Percentiles rank a stretch among this genome's conserved stretches.
Evolutionary conservation across 2,113 vertebrate species (phyloP).

Genomic region (Ctenodactylus gundi): DNA sequence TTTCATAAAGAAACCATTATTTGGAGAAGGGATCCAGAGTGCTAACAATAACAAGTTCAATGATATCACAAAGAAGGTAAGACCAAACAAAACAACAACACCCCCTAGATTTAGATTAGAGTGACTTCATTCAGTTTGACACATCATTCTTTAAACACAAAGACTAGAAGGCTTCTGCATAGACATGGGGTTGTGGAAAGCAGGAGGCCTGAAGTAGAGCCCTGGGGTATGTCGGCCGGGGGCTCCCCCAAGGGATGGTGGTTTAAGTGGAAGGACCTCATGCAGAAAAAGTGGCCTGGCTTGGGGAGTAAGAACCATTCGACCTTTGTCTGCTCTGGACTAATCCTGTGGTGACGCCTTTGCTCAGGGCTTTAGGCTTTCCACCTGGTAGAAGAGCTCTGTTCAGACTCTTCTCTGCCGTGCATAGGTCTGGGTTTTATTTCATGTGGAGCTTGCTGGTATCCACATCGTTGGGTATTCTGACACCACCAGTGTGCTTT

Average conservation of each 20-base stretch:
- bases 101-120: neutral
- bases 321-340: neutral
- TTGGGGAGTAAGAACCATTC: too few species aligned
- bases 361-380: neutral
- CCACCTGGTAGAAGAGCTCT: slow-evolving; percentile 49
- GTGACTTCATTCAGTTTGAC: neutral
- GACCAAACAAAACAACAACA: too few species aligned
- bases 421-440: slow-evolving; percentile 50
- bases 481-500: slow-evolving; percentile 70
- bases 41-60: neutral
- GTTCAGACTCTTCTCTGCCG: slow-evolving; percentile 19
- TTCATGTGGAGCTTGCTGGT: slow-evolving; percentile 20
- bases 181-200: neutral
- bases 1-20: neutral
- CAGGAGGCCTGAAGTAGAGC: neutral
- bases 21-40: neutral
- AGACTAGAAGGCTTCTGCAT: neutral
- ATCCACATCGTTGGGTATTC: slow-evolving; percentile 67
- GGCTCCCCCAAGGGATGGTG: neutral
- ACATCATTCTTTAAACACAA: neutral
- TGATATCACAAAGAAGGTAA: neutral
- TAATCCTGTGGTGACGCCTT: neutral
- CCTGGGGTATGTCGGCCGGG: neutral
- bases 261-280: too few species aligned
- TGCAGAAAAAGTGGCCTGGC: too few species aligned